Conservation (phyloP, 2,113 vertebrate genomes). For the Sporophila hypoxantha region DNA sequence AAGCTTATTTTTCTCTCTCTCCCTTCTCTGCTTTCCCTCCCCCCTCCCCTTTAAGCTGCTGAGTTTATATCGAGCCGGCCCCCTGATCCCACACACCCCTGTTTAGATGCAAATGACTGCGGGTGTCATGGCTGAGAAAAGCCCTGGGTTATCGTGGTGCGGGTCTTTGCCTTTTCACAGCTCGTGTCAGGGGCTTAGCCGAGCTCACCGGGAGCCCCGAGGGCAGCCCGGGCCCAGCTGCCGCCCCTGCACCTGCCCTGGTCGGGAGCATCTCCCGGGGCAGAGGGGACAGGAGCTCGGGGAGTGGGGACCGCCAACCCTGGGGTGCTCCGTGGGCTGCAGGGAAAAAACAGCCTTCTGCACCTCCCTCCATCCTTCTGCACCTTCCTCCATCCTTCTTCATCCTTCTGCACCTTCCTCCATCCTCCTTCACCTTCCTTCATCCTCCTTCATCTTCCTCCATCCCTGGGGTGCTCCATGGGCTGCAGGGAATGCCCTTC, state of each 20-base stretch:
- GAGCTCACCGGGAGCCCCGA: not conserved
- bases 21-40: constrained; percentile 71
- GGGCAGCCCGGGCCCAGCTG: not conserved
- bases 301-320: not conserved
- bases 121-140: constrained; percentile 61
- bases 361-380: too few species aligned
- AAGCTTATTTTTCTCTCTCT: constrained; percentile 86
- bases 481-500: too few species aligned
- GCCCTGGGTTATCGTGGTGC: constrained; percentile 48
- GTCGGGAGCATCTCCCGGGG: not conserved
- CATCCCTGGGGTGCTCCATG: too few species aligned
- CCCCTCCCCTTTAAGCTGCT: constrained; percentile 72
- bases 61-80: constrained; percentile 72
- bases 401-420: too few species aligned
- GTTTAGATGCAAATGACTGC: constrained; percentile 69
- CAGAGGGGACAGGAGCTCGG: fast-evolving
- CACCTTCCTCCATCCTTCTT: too few species aligned
- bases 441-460: too few species aligned
- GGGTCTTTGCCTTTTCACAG: constrained; percentile 52
- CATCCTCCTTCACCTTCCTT: too few species aligned
- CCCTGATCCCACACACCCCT: constrained; percentile 63
- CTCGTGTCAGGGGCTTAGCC: constrained; percentile 19
- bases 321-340: too few species aligned
- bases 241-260: not conserved
- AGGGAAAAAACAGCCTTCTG: too few species aligned